phyloP scores from a whole-genome alignment of 2,797 vertebrate species.

The Phataginus tricuspis region DNA sequence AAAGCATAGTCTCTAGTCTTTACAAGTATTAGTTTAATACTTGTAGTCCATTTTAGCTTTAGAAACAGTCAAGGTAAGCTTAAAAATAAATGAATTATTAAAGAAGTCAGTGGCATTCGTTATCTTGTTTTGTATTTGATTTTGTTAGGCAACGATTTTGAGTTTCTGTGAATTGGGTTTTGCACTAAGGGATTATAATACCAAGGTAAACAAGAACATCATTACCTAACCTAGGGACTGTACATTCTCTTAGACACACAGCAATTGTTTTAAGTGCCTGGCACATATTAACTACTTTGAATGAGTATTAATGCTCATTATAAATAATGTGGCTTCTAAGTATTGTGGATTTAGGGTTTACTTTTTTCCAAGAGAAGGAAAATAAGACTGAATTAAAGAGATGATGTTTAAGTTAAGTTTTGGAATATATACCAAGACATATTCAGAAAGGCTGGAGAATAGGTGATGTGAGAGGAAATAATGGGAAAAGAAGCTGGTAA shows the following conservation, averaged over 20 bases:
- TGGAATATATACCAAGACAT: background rate
- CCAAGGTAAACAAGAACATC: background rate
- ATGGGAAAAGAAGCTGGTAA: background rate
- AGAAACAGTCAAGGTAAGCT: background rate
- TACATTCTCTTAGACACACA: background rate
- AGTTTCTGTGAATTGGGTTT: background rate
- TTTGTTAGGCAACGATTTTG: slow-evolving; percentile 4
- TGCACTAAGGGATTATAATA: background rate
- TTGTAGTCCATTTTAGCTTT: slow-evolving; percentile 18
- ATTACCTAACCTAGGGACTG: background rate
- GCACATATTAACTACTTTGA: background rate
- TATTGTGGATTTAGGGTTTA: background rate
- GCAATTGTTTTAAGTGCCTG: slow-evolving; percentile 26
- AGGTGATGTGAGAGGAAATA: background rate
- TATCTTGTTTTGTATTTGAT: background rate
- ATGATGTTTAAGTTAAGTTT: background rate
- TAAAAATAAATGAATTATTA: slow-evolving; percentile 7
- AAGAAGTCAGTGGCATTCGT: background rate
- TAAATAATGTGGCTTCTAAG: background rate
- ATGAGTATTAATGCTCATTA: background rate
- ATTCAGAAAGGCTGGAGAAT: background rate
- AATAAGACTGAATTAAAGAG: background rate
- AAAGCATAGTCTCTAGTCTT: background rate
- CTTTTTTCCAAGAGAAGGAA: background rate
- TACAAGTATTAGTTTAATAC: background rate